phyloP scores from a whole-genome alignment of 2,113 vertebrate genomes.

The Pongo pygmaeus region DNA sequence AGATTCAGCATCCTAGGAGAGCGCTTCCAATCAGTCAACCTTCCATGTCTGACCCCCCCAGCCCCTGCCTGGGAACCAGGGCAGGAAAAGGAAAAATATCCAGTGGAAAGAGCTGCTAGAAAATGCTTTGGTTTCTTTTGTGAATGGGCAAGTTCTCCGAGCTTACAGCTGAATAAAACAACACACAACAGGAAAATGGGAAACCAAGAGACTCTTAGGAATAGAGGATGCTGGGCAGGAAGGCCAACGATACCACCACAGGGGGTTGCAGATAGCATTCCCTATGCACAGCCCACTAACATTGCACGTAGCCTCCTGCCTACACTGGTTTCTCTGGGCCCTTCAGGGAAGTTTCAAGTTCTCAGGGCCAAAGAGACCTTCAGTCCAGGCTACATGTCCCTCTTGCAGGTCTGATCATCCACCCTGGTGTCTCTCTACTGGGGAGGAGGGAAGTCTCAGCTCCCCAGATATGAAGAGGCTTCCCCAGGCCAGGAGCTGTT shows the following conservation, averaged over 20 bases:
- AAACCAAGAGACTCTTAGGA: background rate
- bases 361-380: background rate
- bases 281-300: background rate
- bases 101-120: background rate
- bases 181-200: no score
- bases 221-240: background rate
- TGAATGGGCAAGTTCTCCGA: background rate
- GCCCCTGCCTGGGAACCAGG: background rate
- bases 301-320: background rate
- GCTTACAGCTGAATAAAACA: background rate
- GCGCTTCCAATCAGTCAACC: background rate
- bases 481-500: background rate
- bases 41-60: background rate
- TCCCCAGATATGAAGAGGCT: background rate
- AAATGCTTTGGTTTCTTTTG: background rate
- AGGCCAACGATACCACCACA: background rate
- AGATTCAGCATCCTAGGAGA: background rate
- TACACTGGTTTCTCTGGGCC: background rate
- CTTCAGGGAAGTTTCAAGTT: background rate
- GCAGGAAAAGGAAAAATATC: background rate
- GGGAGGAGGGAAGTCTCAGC: background rate
- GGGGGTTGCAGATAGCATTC: fast-evolving
- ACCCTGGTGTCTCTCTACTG: background rate
- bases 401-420: background rate
- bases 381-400: background rate